A percentile compares a stretch with the other conserved stretches of the same genome.
These are phyloP conservation scores for Kryptolebias marmoratus DNA, from an alignment of 2,113 vertebrate species.

Conservation along the genomic window DNA sequence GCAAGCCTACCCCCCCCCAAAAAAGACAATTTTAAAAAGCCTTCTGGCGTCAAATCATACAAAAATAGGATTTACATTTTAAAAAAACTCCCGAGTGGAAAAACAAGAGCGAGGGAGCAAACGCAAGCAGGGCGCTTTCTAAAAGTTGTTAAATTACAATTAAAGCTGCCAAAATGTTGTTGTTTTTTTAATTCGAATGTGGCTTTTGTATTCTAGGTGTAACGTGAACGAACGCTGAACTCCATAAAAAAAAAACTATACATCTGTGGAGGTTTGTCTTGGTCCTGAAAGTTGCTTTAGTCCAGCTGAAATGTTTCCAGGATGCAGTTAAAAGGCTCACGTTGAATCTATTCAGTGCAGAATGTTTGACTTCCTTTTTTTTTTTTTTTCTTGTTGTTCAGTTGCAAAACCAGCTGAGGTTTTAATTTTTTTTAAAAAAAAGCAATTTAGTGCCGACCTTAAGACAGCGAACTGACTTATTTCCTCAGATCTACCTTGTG, in stretches of 20 bases:
- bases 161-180: slow-evolving; percentile 42
- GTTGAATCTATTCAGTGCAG: neutral
- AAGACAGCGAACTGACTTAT: neutral
- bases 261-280: slow-evolving; percentile 2
- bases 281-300: slow-evolving; percentile 26
- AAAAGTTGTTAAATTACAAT: slow-evolving; percentile 52
- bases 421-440: neutral
- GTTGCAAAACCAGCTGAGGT: neutral
- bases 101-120: neutral
- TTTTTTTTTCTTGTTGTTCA: neutral
- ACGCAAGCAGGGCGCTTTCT: slow-evolving; percentile 5
- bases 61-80: slow-evolving; percentile 58
- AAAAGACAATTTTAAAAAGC: slow-evolving; percentile 46
- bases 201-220: neutral
- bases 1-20: neutral
- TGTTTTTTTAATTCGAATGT: neutral
- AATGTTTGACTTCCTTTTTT: slow-evolving; percentile 2
- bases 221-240: neutral
- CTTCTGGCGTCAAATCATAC: slow-evolving; percentile 32
- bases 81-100: slow-evolving; percentile 53
- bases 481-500: slow-evolving; percentile 72
- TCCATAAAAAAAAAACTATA: slow-evolving; percentile 6
- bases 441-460: slow-evolving; percentile 7
- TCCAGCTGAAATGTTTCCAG: neutral
- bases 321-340: slow-evolving; percentile 11